Evolutionary conservation across 2,888 invertebrate species (phyloP), one percentile per base, ranked within the genome.

Genomic region (Oligia fasciuncula): DNA sequence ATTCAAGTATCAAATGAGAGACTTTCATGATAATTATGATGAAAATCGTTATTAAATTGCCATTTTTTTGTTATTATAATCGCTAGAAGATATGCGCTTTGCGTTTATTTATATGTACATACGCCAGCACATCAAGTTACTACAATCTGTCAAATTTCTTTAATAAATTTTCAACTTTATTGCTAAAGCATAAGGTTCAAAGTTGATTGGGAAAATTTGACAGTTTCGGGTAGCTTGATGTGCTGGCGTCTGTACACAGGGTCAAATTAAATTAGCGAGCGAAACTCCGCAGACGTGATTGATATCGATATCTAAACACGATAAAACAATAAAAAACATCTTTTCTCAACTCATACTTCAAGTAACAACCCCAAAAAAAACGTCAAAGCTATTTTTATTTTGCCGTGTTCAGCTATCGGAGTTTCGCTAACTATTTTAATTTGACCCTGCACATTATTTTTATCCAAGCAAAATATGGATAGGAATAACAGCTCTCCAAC

Each of bases 41-140:
- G 69, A 68, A 67, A 75, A 71, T 76, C 40, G 43, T 65, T 62
- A 49, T 63, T n/a, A 23, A 76, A 73, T 85, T 29, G 70, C 66
- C 6, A 40, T 77, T 23, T 63, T 57, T 62, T 67, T n/a, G 9
- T 40, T 14, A 79, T 11, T 66, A 60, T 35, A 49, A 19, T 70
- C 13, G 23, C 51, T 63, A 60, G 17, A 62, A 71, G 46, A 67
- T 77, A 51, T 83, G 66, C 77, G 57, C 4, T 75, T 49, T 74
- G 43, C 14, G 17, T 54, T 54, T 14, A 11, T 40, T 57, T 57
- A 11, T 57, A 57, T 23, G 57, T 57, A 29, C 29, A 29, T 29
- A 29, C 29, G 29, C 29, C 29, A 29, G 29, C 29, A 29, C 29
- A 29, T 29, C 29, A 29, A 29, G 29, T 29, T 29, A 29, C 29